A percentile compares a stretch with the other conserved stretches of the same genome.
Conservation (phyloP, 2,888 invertebrate genomes). For the Steinernema carpocapsae region DNA sequence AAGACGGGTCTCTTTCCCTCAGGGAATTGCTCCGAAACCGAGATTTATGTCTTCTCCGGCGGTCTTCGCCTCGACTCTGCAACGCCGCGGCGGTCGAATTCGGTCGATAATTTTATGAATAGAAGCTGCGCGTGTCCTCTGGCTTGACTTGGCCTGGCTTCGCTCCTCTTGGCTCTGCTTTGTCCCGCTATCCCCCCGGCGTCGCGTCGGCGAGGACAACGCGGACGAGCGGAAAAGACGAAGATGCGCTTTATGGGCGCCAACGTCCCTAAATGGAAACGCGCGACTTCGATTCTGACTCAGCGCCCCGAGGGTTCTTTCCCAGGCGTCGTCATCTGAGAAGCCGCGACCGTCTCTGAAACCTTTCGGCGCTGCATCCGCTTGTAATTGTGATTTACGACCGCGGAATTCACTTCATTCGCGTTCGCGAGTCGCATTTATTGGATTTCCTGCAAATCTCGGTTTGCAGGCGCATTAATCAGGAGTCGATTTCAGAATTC, state of each 20-base stretch:
- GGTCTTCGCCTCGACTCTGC: background rate
- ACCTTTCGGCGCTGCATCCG: background rate
- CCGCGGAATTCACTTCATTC: background rate
- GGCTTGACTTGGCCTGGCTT: background rate
- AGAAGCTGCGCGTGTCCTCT: constrained; percentile 7
- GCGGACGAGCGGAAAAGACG: background rate
- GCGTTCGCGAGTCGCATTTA: constrained; percentile 6
- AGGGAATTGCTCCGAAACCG: background rate
- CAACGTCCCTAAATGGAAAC: constrained; percentile 8
- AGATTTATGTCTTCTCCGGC: constrained; percentile 2
- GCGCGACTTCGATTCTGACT: constrained; percentile 26
- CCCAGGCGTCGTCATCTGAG: background rate
- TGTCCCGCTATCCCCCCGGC: constrained; percentile 1
- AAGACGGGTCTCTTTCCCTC: background rate
- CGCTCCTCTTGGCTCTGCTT: constrained; percentile 28
- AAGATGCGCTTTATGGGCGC: constrained; percentile 30
- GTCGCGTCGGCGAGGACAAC: background rate
- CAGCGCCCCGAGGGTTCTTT: constrained; percentile 4
- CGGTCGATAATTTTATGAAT: constrained; percentile 35
- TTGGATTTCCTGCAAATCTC: background rate
- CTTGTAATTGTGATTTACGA: background rate
- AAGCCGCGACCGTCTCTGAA: background rate
- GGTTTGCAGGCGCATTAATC: too few relatives aligned
- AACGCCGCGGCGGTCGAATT: background rate
- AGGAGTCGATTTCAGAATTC: too few relatives aligned